Conservation (phyloP, 2,113 vertebrate genomes). For the Desmodus rotundus region DNA sequence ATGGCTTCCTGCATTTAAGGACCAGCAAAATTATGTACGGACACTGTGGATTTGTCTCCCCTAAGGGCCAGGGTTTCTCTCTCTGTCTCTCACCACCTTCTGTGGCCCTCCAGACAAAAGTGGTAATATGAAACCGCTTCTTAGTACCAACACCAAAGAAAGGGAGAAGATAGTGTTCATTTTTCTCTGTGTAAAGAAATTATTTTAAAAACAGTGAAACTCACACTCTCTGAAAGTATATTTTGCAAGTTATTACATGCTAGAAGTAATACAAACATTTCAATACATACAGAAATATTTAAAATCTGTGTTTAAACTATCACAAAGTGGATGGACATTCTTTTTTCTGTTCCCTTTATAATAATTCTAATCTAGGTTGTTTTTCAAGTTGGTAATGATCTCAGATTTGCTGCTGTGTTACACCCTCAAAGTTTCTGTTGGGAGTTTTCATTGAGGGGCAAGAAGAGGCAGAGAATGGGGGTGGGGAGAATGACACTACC, state of each 20-base stretch:
- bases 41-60: neutral
- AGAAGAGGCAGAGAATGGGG: neutral
- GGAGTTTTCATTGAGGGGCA: neutral
- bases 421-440: neutral
- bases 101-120: neutral
- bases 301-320: neutral
- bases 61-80: neutral
- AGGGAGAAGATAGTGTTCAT: neutral
- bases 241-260: neutral
- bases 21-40: neutral
- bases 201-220: neutral
- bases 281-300: neutral
- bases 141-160: neutral
- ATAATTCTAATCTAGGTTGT: neutral
- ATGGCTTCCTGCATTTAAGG: neutral
- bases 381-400: neutral
- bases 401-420: neutral
- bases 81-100: neutral
- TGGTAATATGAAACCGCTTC: slow-evolving; percentile 3
- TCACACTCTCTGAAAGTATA: neutral
- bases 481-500: neutral
- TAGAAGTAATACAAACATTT: neutral
- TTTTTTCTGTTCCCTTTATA: neutral
- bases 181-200: neutral
- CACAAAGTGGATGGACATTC: neutral